These are phyloP conservation scores for Eristalis pertinax DNA, from an alignment of 2,888 invertebrate genomes.

Conservation along the genomic window DNA sequence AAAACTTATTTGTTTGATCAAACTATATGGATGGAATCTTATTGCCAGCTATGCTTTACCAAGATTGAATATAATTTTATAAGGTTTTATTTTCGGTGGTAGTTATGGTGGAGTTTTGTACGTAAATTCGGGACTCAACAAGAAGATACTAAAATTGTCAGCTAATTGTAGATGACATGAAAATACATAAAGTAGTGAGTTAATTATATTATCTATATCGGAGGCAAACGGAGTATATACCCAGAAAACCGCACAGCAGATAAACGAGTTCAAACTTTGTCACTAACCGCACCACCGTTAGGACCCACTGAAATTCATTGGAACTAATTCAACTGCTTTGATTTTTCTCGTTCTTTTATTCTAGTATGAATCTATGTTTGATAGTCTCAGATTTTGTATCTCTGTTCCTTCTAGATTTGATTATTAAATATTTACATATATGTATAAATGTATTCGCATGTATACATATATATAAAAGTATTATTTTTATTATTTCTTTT, in stretches of 20 bases:
- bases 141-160: conserved; percentile 15
- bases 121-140: conserved; percentile 23
- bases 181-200: conserved; percentile 7
- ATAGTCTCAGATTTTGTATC: neutral
- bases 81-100: conserved; percentile 28
- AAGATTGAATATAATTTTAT: conserved; percentile 27
- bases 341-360: neutral
- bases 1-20: neutral
- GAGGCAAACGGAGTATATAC: conserved; percentile 6
- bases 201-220: neutral
- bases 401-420: neutral
- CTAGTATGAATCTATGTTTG: neutral
- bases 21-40: neutral
- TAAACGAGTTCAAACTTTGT: conserved; percentile 23
- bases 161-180: neutral
- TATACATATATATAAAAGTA: neutral
- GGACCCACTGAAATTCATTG: conserved; percentile 36
- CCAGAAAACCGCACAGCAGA: conserved; percentile 21
- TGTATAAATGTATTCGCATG: neutral
- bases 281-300: conserved; percentile 30
- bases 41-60: neutral
- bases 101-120: conserved; percentile 22
- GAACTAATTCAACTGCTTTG: conserved; percentile 4
- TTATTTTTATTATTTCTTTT: neutral
- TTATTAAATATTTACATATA: conserved; percentile 6